Conservation (phyloP, 1,140 invertebrate species). For the Amyelois transitella region DNA sequence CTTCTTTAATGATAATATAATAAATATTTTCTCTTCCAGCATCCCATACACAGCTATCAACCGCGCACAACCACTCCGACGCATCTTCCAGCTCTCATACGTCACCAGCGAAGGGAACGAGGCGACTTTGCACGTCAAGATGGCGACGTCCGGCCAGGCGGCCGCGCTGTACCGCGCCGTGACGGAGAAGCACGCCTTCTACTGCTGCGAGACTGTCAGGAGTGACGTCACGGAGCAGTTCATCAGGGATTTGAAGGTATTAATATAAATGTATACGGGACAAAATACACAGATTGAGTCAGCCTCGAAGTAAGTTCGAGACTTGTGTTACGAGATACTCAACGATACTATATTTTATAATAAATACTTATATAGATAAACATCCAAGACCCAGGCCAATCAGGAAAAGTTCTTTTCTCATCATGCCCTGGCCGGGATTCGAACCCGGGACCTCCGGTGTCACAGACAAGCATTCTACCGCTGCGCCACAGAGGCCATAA, state of each 20-base stretch:
- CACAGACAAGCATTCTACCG: too few relatives aligned
- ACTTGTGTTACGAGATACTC: too few relatives aligned
- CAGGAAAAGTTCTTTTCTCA: too few relatives aligned
- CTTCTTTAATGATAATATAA: neutral
- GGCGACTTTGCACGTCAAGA: constrained; percentile 84
- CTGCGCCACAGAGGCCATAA: too few relatives aligned
- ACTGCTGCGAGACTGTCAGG: constrained; percentile 91
- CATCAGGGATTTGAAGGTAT: constrained; percentile 88
- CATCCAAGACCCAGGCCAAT: too few relatives aligned
- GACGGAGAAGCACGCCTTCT: constrained; percentile 93
- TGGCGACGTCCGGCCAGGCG: constrained; percentile 85
- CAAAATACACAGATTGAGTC: too few relatives aligned
- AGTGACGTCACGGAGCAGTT: constrained; percentile 91
- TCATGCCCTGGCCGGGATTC: too few relatives aligned
- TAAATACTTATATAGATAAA: too few relatives aligned
- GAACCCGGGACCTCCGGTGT: too few relatives aligned
- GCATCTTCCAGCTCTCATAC: constrained; percentile 85
- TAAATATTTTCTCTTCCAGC: constrained; percentile 71
- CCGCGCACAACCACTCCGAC: constrained; percentile 83
- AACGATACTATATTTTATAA: too few relatives aligned
- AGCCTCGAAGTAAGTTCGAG: too few relatives aligned
- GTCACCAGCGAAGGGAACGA: constrained; percentile 81
- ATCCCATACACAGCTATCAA: constrained; percentile 89
- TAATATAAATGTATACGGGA: too few relatives aligned
- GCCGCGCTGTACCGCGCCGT: constrained; percentile 90